These are phyloP conservation scores for Popillia japonica DNA, from an alignment of 1,140 invertebrate genomes.

Conservation along the genomic window DNA sequence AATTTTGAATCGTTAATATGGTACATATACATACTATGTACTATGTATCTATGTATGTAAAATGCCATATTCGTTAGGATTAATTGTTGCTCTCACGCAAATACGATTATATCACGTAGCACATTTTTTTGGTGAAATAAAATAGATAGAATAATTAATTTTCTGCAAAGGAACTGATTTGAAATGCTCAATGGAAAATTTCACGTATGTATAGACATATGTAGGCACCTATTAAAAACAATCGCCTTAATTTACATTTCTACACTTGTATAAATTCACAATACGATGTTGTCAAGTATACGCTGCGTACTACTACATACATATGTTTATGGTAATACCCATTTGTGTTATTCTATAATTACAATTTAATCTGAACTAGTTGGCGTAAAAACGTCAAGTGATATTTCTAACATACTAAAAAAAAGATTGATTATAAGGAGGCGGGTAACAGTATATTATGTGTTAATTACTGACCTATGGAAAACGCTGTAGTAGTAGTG, in stretches of 20 bases:
- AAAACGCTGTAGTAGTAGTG: background rate
- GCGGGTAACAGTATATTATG: background rate
- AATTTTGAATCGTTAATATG: too few relatives aligned
- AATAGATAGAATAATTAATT: too few relatives aligned
- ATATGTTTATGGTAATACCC: background rate
- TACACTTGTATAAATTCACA: too few relatives aligned
- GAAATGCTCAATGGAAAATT: too few relatives aligned
- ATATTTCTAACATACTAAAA: background rate
- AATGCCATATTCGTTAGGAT: too few relatives aligned
- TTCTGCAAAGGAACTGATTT: too few relatives aligned
- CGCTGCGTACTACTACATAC: too few relatives aligned
- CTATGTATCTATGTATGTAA: too few relatives aligned
- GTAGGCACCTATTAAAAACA: background rate
- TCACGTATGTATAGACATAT: too few relatives aligned
- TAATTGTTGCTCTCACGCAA: background rate
- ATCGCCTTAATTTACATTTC: background rate
- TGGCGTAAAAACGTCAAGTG: background rate
- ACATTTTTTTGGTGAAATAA: too few relatives aligned
- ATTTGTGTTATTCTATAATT: background rate
- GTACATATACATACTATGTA: too few relatives aligned
- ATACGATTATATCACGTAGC: background rate
- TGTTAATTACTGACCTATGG: conserved; percentile 4
- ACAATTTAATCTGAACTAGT: background rate
- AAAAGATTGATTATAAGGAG: background rate
- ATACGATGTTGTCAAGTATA: too few relatives aligned